These are phyloP conservation scores for Amiota mariae DNA, from an alignment of 2,888 invertebrate genomes.

Conservation along the genomic window DNA sequence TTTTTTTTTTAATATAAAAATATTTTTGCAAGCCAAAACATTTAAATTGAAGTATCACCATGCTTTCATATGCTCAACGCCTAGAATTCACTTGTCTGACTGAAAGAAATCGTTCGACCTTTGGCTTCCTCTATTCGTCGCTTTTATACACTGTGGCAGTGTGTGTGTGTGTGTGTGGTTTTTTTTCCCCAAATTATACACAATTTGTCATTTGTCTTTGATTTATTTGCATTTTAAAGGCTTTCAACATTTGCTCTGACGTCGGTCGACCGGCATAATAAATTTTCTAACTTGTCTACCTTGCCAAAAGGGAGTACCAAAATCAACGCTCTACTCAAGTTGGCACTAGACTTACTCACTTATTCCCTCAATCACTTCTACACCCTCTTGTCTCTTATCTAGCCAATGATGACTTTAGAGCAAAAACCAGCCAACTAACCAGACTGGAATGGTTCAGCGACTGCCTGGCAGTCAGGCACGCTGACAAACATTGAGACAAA, in stretches of 20 bases:
- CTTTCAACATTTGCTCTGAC: constrained; percentile 57
- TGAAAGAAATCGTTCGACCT: too few species aligned
- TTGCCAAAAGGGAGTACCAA: constrained; percentile 29
- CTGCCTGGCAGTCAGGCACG: constrained; percentile 4
- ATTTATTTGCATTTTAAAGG: constrained; percentile 67
- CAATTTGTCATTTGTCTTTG: constrained; percentile 66
- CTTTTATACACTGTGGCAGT: not conserved
- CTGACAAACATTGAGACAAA: not conserved
- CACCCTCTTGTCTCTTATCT: not conserved
- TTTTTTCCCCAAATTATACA: constrained; percentile 60
- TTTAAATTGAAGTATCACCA: too few species aligned
- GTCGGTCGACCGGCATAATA: constrained; percentile 32
- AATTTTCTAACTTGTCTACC: constrained; percentile 45
- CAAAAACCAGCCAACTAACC: not conserved
- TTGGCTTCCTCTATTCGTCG: too few species aligned
- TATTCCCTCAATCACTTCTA: too few species aligned
- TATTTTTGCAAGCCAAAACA: too few species aligned
- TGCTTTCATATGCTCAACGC: too few species aligned
- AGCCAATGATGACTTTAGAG: constrained; percentile 13
- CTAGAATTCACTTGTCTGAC: too few species aligned
- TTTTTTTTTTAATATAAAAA: too few species aligned
- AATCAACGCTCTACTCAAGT: constrained; percentile 12
- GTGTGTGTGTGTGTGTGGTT: too few species aligned
- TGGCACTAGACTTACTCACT: not conserved
- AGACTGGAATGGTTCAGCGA: too few species aligned